A percentile compares a stretch with the other conserved stretches of the same genome.
These are phyloP conservation scores for Leptopilina myrica DNA, from an alignment of 2,888 invertebrate genomes.

Conservation along the genomic window DNA sequence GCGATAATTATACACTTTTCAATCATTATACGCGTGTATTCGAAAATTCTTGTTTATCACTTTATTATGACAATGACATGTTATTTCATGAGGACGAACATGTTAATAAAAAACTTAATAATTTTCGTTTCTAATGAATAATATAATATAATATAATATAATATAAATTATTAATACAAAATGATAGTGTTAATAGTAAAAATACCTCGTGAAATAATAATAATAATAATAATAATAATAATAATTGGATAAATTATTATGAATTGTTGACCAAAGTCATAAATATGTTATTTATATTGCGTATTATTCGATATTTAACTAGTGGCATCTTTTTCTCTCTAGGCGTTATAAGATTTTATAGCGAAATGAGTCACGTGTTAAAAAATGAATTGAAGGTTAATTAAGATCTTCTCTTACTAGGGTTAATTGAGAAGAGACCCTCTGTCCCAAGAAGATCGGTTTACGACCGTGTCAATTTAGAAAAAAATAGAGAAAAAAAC, in stretches of 20 bases:
- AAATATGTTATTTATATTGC: background rate
- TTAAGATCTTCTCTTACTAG: constrained; percentile 33
- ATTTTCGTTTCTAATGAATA: no score
- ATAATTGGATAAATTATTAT: background rate
- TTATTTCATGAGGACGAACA: no score
- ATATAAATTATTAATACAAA: no score
- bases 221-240: no score
- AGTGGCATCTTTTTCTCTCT: background rate
- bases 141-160: no score
- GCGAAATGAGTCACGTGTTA: constrained; percentile 1
- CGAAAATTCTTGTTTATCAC: no score
- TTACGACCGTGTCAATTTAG: constrained; percentile 37
- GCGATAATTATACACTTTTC: background rate
- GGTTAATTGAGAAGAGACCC: constrained; percentile 41
- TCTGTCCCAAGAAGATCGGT: constrained; percentile 31
- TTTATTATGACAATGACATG: no score
- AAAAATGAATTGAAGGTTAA: constrained; percentile 37
- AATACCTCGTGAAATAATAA: no score
- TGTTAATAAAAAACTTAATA: no score
- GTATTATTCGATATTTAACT: background rate
- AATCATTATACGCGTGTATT: background rate
- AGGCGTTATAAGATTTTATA: background rate
- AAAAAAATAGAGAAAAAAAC: background rate
- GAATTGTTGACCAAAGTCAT: background rate
- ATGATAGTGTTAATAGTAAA: no score